These are phyloP conservation scores for Pterostichus niger DNA, from an alignment of 2,888 invertebrate genomes.

Conservation along the genomic window DNA sequence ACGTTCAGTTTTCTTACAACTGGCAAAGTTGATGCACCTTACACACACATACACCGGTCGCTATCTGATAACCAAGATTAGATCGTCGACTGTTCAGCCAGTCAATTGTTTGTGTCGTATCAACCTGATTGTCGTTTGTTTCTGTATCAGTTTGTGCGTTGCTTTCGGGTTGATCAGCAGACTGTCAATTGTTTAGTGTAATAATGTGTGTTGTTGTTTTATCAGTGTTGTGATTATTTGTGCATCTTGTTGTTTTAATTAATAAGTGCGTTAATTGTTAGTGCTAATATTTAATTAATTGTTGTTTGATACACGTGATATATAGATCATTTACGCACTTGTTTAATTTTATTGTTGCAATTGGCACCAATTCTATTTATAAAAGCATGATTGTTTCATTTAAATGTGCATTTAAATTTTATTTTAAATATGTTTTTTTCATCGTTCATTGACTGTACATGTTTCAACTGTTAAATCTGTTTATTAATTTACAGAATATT, in stretches of 20 bases:
- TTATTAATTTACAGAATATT: not conserved
- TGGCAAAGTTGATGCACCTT: not conserved
- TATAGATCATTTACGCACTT: too few species aligned
- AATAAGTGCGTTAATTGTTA: not conserved
- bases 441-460: too few species aligned
- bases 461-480: not conserved
- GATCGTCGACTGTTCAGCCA: not conserved
- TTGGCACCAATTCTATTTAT: too few species aligned
- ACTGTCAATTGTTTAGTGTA: not conserved
- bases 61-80: conserved; percentile 3
- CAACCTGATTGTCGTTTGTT: not conserved
- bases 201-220: too few species aligned
- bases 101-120: conserved; percentile 13
- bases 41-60: not conserved
- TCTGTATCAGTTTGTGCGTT: not conserved
- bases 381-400: too few species aligned
- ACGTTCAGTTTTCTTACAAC: not conserved
- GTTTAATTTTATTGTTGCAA: too few species aligned
- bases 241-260: not conserved
- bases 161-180: not conserved
- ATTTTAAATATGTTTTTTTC: too few species aligned
- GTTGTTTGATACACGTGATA: not conserved
- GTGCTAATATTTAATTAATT: not conserved
- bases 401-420: too few species aligned
- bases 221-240: not conserved